These are phyloP conservation scores for Grammomys dolichurus DNA, from an alignment of 2,113 vertebrate genomes.

Conservation along the genomic window DNA sequence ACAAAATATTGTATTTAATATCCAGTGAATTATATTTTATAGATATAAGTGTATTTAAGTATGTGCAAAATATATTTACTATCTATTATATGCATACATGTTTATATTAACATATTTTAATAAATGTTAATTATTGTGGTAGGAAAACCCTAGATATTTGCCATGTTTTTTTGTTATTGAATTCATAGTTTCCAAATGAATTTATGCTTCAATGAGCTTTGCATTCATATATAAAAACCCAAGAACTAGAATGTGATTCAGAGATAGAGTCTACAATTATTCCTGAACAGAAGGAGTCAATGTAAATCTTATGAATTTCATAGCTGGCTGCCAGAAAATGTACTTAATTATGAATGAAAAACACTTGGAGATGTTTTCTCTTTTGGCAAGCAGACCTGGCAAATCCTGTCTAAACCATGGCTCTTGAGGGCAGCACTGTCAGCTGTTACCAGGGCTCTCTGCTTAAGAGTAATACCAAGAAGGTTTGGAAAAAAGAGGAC, in stretches of 20 bases:
- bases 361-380: constrained; percentile 75
- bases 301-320: constrained; percentile 84
- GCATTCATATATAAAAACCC: constrained; percentile 74
- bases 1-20: constrained; percentile 29
- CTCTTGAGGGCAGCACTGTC: constrained; percentile 5
- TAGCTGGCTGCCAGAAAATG: constrained; percentile 74
- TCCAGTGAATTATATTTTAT: neutral
- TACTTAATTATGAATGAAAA: constrained; percentile 84
- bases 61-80: constrained; percentile 23
- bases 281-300: constrained; percentile 71
- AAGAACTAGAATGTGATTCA: constrained; percentile 79
- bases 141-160: constrained; percentile 18
- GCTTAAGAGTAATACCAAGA: neutral
- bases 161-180: constrained; percentile 32
- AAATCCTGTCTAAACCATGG: constrained; percentile 63
- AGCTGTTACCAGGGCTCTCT: neutral
- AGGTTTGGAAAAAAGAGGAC: neutral
- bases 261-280: constrained; percentile 78
- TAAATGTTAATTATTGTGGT: constrained; percentile 5
- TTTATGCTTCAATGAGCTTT: constrained; percentile 56
- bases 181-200: constrained; percentile 68
- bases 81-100: neutral
- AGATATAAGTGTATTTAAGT: constrained; percentile 5
- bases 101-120: neutral
- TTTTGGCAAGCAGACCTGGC: constrained; percentile 60